Percentiles rank a stretch among this genome's conserved stretches.
Evolutionary conservation across 2,888 invertebrate genomes (phyloP).

Genomic region (Nomada lathburiana): DNA sequence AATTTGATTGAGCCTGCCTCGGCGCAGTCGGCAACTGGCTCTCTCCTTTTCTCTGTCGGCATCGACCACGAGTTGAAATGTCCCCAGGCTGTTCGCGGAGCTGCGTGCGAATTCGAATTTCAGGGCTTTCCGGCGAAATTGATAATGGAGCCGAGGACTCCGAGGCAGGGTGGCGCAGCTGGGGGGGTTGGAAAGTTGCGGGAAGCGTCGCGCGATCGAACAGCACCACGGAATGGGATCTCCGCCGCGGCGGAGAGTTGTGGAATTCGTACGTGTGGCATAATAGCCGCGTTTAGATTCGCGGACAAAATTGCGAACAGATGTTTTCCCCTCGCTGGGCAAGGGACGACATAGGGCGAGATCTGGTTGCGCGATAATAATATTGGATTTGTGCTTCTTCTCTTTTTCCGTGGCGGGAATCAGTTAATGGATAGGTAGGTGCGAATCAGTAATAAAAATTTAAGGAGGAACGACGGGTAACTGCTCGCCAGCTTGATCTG

Average conservation of each 20-base stretch:
- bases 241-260: background rate
- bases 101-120: slow-evolving; percentile 62
- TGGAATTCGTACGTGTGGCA: background rate
- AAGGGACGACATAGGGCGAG: no score
- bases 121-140: slow-evolving; percentile 56
- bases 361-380: no score
- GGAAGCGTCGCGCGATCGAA: background rate
- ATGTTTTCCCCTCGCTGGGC: no score
- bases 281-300: no score
- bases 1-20: slow-evolving; percentile 77
- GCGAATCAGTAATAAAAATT: background rate
- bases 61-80: slow-evolving; percentile 50
- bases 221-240: background rate
- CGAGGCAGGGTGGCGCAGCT: background rate
- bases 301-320: no score
- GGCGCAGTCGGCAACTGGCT: slow-evolving; percentile 38
- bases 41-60: slow-evolving; percentile 19
- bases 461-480: background rate
- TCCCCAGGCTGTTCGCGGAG: slow-evolving; percentile 62
- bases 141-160: slow-evolving; percentile 50
- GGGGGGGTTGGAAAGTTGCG: background rate
- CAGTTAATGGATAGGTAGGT: no score
- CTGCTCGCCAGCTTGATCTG: slow-evolving; percentile 37
- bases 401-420: no score
- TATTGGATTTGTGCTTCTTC: no score